These are phyloP conservation scores for Arge pagana DNA, from an alignment of 2,888 invertebrate species.

Conservation along the genomic window DNA sequence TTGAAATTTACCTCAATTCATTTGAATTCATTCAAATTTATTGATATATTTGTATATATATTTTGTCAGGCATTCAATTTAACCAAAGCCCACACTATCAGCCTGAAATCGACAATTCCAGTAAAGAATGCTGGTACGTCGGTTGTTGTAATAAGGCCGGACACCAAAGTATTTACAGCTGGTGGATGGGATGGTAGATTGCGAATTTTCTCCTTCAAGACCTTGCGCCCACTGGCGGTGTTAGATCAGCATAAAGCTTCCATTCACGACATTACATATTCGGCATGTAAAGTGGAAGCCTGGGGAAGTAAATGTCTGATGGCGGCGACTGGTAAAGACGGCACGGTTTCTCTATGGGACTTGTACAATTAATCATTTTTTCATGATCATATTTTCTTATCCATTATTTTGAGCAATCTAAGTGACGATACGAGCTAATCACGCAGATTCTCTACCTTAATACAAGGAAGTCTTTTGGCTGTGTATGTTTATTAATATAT, in stretches of 20 bases:
- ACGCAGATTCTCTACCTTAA: no score
- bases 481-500: no score
- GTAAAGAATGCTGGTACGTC: constrained; percentile 78
- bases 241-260: constrained; percentile 74
- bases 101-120: constrained; percentile 60
- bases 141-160: constrained; percentile 69
- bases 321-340: constrained; percentile 77
- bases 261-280: constrained; percentile 75
- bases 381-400: no score
- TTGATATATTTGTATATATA: no score
- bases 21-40: background rate
- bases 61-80: constrained; percentile 46
- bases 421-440: no score
- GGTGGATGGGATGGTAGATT: constrained; percentile 80
- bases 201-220: constrained; percentile 79
- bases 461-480: no score
- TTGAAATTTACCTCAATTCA: background rate
- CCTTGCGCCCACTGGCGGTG: constrained; percentile 72
- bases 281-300: constrained; percentile 66
- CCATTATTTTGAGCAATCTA: no score
- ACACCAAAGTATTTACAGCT: constrained; percentile 73
- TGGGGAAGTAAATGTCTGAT: constrained; percentile 75
- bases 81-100: constrained; percentile 43
- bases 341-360: constrained; percentile 79
- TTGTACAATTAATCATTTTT: constrained; percentile 77